Evolutionary conservation across 2,113 vertebrate species (phyloP).

Genomic region (Cranoglanis bouderius): DNA sequence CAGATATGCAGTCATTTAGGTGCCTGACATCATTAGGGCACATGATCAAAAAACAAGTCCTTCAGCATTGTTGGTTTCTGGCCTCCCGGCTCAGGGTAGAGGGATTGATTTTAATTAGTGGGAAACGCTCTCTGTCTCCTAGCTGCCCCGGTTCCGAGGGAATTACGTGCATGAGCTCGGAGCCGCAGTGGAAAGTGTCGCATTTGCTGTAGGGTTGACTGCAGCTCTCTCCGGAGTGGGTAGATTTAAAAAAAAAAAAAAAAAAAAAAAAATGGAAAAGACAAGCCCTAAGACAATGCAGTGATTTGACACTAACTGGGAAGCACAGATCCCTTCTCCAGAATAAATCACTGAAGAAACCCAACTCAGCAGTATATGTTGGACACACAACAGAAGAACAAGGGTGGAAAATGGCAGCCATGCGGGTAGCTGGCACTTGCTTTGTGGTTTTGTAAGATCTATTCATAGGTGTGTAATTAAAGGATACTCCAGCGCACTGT

Average conservation of each 20-base stretch:
- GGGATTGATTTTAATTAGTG: constrained; percentile 52
- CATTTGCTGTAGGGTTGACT: constrained; percentile 25
- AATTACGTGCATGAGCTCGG: background rate
- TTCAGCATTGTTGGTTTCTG: constrained; percentile 57
- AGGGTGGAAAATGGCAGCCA: constrained; percentile 43
- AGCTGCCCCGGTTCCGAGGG: constrained; percentile 4
- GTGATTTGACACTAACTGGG: constrained; percentile 40
- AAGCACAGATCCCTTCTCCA: constrained; percentile 36
- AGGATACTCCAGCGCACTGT: constrained; percentile 66
- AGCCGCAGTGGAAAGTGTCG: constrained; percentile 45
- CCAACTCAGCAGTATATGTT: constrained; percentile 32
- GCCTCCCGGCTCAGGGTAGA: constrained; percentile 25
- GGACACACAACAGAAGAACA: constrained; percentile 50
- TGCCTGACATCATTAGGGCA: constrained; percentile 53
- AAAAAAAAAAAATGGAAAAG: constrained; percentile 45
- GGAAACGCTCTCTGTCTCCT: constrained; percentile 36
- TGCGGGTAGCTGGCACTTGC: constrained; percentile 45
- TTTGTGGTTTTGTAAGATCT: constrained; percentile 59
- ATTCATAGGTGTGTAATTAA: constrained; percentile 70
- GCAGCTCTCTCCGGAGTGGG: constrained; percentile 38
- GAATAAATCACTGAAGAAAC: constrained; percentile 52
- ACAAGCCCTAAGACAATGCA: constrained; percentile 42
- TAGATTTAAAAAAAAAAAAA: constrained; percentile 37
- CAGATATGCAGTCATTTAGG: constrained; percentile 42
- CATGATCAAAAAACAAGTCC: constrained; percentile 63